Conservation (phyloP, 1,140 invertebrate genomes). For the Lasaia peninsularis region DNA sequence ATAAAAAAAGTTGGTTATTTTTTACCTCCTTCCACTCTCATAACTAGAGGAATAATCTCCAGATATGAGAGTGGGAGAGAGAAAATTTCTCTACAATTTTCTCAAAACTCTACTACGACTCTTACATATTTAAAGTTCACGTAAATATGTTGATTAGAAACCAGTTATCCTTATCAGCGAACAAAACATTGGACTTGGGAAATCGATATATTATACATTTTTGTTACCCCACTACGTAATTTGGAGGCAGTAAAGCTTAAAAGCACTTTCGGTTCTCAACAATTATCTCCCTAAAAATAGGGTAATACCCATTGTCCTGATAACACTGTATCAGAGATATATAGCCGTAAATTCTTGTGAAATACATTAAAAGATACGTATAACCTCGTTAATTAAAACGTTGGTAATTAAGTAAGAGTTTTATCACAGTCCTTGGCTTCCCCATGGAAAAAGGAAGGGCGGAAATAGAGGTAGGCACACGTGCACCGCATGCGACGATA, state of each 20-base stretch:
- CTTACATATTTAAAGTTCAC: no score
- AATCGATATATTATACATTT: no score
- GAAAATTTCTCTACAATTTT: no score
- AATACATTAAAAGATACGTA: slow-evolving; percentile 3
- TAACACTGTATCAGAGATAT: not conserved
- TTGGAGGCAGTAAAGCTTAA: not conserved
- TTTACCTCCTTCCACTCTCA: no score
- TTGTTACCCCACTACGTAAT: no score
- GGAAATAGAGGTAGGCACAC: slow-evolving; percentile 55
- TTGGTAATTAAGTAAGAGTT: slow-evolving; percentile 56
- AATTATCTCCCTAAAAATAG: not conserved
- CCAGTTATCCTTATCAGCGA: no score
- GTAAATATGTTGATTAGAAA: no score
- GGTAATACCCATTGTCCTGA: not conserved
- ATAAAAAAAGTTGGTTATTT: no score
- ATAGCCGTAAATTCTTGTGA: not conserved
- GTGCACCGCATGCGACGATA: slow-evolving; percentile 58
- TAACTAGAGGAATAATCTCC: no score
- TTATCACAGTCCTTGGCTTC: slow-evolving; percentile 56
- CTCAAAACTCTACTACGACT: no score
- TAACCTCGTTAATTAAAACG: slow-evolving; percentile 42
- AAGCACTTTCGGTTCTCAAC: not conserved
- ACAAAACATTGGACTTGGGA: no score
- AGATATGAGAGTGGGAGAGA: no score
- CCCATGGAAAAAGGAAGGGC: slow-evolving; percentile 54